A percentile compares a stretch with the other conserved stretches of the same genome.
Evolutionary conservation across 1,140 invertebrate species (phyloP).

Genomic region (Brachionus paranguensis): DNA sequence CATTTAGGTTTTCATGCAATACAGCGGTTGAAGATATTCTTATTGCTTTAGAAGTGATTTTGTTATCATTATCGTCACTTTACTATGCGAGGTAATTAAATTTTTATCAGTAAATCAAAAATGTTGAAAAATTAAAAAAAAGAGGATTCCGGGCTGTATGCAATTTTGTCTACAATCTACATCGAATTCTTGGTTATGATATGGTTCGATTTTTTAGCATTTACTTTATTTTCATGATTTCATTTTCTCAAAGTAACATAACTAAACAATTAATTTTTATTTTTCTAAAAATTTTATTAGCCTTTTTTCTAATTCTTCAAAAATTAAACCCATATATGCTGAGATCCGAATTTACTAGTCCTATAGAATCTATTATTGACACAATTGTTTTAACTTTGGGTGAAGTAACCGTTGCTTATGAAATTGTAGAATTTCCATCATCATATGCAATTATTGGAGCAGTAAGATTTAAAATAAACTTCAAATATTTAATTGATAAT

Average conservation of each 20-base stretch:
- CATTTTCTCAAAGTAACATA: constrained; percentile 82
- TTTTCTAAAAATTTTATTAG: background rate
- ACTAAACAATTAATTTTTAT: background rate
- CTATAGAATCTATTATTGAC: constrained; percentile 85
- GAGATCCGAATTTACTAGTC: constrained; percentile 56
- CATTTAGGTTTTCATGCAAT: constrained; percentile 23
- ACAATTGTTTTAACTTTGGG: constrained; percentile 97
- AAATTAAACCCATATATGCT: constrained; percentile 16
- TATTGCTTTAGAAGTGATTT: constrained; percentile 88
- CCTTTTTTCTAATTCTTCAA: constrained; percentile 26
- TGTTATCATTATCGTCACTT: constrained; percentile 47
- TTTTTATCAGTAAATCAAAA: background rate
- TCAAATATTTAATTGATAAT: background rate
- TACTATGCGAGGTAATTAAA: constrained; percentile 30
- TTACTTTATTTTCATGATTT: constrained; percentile 91
- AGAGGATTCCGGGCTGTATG: constrained; percentile 95
- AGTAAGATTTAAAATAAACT: constrained; percentile 56
- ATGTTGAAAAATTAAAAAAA: constrained; percentile 37
- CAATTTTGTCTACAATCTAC: constrained; percentile 98
- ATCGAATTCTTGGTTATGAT: constrained; percentile 93
- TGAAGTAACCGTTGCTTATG: constrained; percentile 88
- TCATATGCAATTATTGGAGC: constrained; percentile 76
- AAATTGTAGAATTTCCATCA: constrained; percentile 75
- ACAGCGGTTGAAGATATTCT: constrained; percentile 54
- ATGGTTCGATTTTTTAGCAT: constrained; percentile 87